Percentiles rank a stretch among this genome's conserved stretches.
phyloP scores from a whole-genome alignment of 2,797 vertebrate genomes.

The Sebastes wilsoni region DNA sequence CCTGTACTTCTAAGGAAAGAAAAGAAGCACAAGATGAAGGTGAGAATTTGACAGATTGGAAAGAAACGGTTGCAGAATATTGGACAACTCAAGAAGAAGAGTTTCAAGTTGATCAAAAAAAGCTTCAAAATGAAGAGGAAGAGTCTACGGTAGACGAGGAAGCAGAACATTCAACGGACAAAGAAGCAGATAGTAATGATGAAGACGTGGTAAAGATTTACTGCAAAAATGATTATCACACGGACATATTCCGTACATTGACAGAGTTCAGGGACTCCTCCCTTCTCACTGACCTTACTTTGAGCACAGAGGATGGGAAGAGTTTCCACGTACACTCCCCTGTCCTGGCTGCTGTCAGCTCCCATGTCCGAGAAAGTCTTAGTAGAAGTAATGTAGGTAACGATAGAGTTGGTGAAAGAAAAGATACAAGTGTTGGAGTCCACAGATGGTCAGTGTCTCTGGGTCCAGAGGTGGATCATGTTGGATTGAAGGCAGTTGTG shows the following conservation, averaged over 20 bases:
- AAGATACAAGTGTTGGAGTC: not conserved
- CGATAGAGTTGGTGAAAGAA: not conserved
- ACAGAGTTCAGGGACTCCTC: conserved; percentile 56
- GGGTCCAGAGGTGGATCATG: conserved; percentile 48
- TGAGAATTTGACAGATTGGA: not conserved
- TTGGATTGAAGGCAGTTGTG: conserved; percentile 73
- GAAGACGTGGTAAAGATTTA: conserved; percentile 46
- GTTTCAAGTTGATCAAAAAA: not conserved
- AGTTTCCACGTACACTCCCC: conserved; percentile 61
- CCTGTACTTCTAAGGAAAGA: not conserved
- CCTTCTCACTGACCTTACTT: conserved; percentile 77
- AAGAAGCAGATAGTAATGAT: conserved; percentile 16
- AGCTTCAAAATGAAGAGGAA: conserved; percentile 7
- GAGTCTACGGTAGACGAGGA: conserved; percentile 27
- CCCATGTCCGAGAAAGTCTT: conserved; percentile 44
- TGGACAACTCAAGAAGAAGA: not conserved
- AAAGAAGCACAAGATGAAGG: not conserved
- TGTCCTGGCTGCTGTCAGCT: conserved; percentile 80
- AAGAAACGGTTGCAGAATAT: not conserved
- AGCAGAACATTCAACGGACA: not conserved
- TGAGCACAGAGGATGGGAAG: conserved; percentile 59
- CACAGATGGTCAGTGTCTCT: conserved; percentile 30
- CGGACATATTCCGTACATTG: conserved; percentile 65
- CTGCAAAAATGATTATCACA: conserved; percentile 36
- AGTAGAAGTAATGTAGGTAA: not conserved